Evolutionary conservation across 2,888 invertebrate species (phyloP).

Genomic region (Tetragonisca angustula): DNA sequence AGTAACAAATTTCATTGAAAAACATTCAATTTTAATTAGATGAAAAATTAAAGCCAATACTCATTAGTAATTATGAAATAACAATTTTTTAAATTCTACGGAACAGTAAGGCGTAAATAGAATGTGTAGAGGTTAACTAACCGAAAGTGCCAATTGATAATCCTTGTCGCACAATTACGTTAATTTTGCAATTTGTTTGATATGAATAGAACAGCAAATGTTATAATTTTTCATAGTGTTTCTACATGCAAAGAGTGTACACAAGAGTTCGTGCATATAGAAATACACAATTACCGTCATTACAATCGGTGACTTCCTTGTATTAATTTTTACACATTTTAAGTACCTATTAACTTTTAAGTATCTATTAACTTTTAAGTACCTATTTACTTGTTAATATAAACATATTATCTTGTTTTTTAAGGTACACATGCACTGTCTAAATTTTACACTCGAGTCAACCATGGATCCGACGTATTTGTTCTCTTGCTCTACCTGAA

Average conservation of each 20-base stretch:
- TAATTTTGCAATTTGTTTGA: not conserved
- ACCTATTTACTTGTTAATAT: slow-evolving; percentile 1
- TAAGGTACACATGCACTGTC: not conserved
- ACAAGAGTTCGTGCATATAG: not conserved
- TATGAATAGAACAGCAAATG: not conserved
- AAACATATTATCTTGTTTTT: not conserved
- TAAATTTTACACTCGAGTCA: not conserved
- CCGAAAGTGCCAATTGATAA: not conserved
- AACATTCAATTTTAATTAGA: too few relatives aligned
- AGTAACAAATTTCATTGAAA: too few relatives aligned
- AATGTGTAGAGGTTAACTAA: not conserved
- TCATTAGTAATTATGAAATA: not conserved
- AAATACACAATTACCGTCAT: not conserved
- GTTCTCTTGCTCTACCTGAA: not conserved
- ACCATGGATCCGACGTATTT: not conserved
- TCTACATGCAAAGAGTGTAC: not conserved
- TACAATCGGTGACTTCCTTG: not conserved
- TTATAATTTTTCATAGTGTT: not conserved
- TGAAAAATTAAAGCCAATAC: not conserved
- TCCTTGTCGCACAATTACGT: not conserved
- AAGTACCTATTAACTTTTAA: too few relatives aligned
- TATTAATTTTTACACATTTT: not conserved
- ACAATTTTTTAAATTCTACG: not conserved
- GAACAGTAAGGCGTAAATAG: not conserved
- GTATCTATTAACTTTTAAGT: not conserved